phyloP scores from a whole-genome alignment of 2,888 invertebrate genomes.

The Pantelozetes paolii region DNA sequence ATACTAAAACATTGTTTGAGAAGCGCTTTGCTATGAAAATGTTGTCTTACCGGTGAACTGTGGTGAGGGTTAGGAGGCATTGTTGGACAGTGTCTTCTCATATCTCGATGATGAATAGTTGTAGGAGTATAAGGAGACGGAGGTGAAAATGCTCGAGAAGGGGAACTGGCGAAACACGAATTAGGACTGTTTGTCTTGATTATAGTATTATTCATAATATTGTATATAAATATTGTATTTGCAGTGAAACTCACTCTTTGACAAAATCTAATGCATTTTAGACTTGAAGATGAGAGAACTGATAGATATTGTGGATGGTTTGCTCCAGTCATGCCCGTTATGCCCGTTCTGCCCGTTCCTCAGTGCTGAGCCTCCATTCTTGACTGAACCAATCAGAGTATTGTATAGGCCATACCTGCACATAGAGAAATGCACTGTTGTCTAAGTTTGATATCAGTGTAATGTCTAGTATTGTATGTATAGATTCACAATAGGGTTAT shows the following conservation, averaged over 20 bases:
- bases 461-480: neutral
- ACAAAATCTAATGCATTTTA: constrained; percentile 26
- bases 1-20: no score
- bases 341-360: neutral
- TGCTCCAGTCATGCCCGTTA: constrained; percentile 21
- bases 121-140: constrained; percentile 41
- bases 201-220: constrained; percentile 26
- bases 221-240: constrained; percentile 15
- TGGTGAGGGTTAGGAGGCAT: constrained; percentile 32
- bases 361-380: constrained; percentile 1
- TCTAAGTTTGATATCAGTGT: neutral
- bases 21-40: no score
- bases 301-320: constrained; percentile 14
- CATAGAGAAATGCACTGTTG: neutral
- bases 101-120: constrained; percentile 39
- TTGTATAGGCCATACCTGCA: constrained; percentile 11
- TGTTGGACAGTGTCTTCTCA: constrained; percentile 36
- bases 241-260: constrained; percentile 2
- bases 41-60: constrained; percentile 5
- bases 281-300: constrained; percentile 19
- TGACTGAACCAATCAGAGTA: constrained; percentile 29
- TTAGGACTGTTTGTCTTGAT: constrained; percentile 11
- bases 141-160: constrained; percentile 38
- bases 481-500: constrained; percentile 29
- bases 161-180: constrained; percentile 33